Base-by-base conservation (phyloP, 2,888 invertebrate species). In the Caenorhabditis sp. region DNA sequence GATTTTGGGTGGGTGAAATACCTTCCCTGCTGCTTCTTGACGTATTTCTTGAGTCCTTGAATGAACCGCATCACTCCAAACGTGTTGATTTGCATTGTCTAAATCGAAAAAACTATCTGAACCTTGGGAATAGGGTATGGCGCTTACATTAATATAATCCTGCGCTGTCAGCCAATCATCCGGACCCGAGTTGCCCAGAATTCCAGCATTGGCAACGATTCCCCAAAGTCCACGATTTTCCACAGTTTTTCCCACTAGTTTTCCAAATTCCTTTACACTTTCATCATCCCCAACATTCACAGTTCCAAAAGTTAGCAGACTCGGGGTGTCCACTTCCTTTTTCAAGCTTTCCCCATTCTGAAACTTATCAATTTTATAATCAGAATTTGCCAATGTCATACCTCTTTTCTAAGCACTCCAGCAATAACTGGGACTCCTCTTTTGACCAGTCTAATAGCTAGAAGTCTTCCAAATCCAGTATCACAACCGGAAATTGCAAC, bases 1-100 rank as follows among this genome's bases (percentile, higher is more conserved):
- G 32, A 32, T 9, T 4, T 9, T 32, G 4, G 32, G 32, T 6
- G 32, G 32, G 4, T 9, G 9, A 32, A 55, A 51, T 37, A 61
- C 74, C 79, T 68, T 50, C 84, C 84, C 28, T 68, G 18, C 55
- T 79, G 82, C 20, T 78, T 70, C 79, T 90, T 90, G 51, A 90
- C 84, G 53, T 84, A 83, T 50, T 88, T 83, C 65, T 87, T 88
- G 55, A 90, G 72, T 24, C 58, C 65, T 64, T 90, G 87, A 20
- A 88, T 87, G 67, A 89, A 86, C 44, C 88, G 82, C 28, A 92
- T 91, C 6, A 92, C 89, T 18, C 92, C 92, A 50, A 90, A 89
- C 4, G 91, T 84, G 84, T 92, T 92, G 13, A 86, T 81, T 67
- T 80, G 80, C 84, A 86, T 84, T 6, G 86, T 83, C 83, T 85